Percentiles rank a stretch among this genome's conserved stretches.
phyloP scores from a whole-genome alignment of 2,888 invertebrate genomes.

The Tetrapedia diversipes region DNA sequence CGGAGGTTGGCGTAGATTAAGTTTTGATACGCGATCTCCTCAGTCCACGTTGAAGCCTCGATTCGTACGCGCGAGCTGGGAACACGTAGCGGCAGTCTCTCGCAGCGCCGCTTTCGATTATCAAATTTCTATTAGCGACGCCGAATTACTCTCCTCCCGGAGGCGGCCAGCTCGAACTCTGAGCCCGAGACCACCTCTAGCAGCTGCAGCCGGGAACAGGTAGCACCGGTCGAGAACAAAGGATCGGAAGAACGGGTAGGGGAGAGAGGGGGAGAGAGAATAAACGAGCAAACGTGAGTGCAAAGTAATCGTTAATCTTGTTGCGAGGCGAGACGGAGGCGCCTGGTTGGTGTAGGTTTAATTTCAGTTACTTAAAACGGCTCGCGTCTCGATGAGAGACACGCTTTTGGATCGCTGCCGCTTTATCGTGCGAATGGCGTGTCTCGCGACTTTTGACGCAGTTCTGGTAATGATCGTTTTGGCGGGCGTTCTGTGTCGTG shows the following conservation, averaged over 20 bases:
- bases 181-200: no score
- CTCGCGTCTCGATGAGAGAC: constrained; percentile 67
- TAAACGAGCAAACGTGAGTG: constrained; percentile 55
- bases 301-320: constrained; percentile 74
- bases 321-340: constrained; percentile 57
- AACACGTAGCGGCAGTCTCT: no score
- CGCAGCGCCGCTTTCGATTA: constrained; percentile 58
- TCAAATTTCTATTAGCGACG: constrained; percentile 66
- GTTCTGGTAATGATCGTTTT: background rate
- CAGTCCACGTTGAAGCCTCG: constrained; percentile 54
- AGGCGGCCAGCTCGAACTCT: no score
- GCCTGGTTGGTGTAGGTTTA: constrained; percentile 68
- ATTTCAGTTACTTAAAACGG: constrained; percentile 72
- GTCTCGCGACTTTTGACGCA: no score
- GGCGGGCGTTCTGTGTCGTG: no score
- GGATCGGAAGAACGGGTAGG: constrained; percentile 1
- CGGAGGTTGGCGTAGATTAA: constrained; percentile 60
- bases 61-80: constrained; percentile 43
- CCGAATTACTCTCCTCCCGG: constrained; percentile 31
- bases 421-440: no score
- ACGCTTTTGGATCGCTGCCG: no score
- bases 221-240: background rate
- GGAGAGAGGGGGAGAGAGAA: constrained; percentile 22
- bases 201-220: constrained; percentile 17
- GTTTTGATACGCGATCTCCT: constrained; percentile 58